Evolutionary conservation across 1,140 invertebrate species (phyloP).

Genomic region (Phthorimaea operculella): DNA sequence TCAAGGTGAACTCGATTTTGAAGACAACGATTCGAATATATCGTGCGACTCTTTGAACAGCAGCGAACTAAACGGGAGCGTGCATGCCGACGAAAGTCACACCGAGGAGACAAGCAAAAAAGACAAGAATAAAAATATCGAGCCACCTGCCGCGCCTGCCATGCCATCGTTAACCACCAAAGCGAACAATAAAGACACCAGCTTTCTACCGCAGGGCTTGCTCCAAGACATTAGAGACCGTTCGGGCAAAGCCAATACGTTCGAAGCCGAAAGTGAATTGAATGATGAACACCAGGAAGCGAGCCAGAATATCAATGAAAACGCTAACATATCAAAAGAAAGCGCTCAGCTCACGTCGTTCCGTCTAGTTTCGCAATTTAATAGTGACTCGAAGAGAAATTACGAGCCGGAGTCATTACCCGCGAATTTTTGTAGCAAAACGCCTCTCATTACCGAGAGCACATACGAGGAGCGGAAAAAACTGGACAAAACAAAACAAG

Average conservation of each 20-base stretch:
- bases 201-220: constrained; percentile 69
- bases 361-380: constrained; percentile 63
- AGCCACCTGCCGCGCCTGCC: constrained; percentile 35
- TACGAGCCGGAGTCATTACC: constrained; percentile 44
- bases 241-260: constrained; percentile 60
- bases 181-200: constrained; percentile 51
- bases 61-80: constrained; percentile 69
- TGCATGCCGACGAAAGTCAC: constrained; percentile 61
- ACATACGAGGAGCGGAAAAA: constrained; percentile 75
- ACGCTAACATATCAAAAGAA: constrained; percentile 60
- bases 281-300: constrained; percentile 38
- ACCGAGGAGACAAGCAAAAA: constrained; percentile 52
- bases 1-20: constrained; percentile 71
- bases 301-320: constrained; percentile 55
- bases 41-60: constrained; percentile 79
- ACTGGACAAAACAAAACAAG: constrained; percentile 66
- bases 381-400: constrained; percentile 50
- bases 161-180: constrained; percentile 31
- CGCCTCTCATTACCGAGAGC: constrained; percentile 71
- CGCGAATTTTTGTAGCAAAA: constrained; percentile 37
- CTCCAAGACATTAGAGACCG: constrained; percentile 72
- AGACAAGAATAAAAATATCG: constrained; percentile 47
- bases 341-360: constrained; percentile 62
- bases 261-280: constrained; percentile 54
- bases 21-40: constrained; percentile 77